These are phyloP conservation scores for Saguinus imperator DNA, from an alignment of 2,113 vertebrate genomes.

Conservation along the genomic window DNA sequence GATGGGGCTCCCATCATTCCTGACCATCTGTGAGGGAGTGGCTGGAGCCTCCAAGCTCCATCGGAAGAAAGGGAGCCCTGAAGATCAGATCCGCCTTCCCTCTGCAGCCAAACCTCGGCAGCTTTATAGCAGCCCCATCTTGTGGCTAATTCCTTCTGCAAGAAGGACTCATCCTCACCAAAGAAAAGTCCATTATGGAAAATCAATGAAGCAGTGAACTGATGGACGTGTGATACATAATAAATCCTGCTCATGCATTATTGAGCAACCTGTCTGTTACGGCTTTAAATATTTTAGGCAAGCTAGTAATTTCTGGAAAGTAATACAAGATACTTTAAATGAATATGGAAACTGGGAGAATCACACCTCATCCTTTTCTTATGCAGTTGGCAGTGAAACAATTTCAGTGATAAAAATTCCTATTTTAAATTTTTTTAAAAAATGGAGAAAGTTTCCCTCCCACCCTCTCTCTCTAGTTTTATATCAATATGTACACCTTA, in stretches of 20 bases:
- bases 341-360: background rate
- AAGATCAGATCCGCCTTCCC: background rate
- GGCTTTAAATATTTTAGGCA: conserved; percentile 52
- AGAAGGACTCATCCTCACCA: background rate
- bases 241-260: conserved; percentile 37
- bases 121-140: conserved; percentile 72
- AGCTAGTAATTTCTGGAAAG: conserved; percentile 54
- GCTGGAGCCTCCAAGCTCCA: background rate
- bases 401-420: background rate
- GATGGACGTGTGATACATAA: background rate
- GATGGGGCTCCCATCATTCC: background rate
- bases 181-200: background rate
- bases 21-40: background rate
- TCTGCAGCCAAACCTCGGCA: background rate
- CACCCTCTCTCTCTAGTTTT: background rate
- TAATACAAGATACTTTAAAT: background rate
- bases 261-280: background rate
- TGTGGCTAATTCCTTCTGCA: conserved; percentile 60
- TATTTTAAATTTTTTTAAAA: background rate
- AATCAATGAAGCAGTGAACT: background rate
- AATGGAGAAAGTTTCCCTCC: background rate
- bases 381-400: background rate
- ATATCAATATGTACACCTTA: background rate
- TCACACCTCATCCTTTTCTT: background rate
- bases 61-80: background rate